These are phyloP conservation scores for Euclidia mi DNA, from an alignment of 2,888 invertebrate species.

Conservation along the genomic window DNA sequence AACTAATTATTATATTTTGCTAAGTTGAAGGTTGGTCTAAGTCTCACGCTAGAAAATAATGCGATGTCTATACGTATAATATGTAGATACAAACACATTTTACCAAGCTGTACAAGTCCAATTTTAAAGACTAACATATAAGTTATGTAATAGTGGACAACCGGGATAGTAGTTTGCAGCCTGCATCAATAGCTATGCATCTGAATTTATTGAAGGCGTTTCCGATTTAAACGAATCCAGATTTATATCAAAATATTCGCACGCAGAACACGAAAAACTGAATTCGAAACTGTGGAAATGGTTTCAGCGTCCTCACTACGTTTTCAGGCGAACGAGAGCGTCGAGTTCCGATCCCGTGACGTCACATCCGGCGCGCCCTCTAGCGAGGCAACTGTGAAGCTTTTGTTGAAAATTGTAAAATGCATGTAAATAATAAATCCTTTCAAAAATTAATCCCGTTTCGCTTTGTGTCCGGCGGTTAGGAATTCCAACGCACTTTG, in stretches of 20 bases:
- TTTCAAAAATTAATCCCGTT: constrained; percentile 36
- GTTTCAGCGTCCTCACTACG: constrained; percentile 36
- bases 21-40: too few species aligned
- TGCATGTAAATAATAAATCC: constrained; percentile 60
- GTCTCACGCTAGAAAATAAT: too few species aligned
- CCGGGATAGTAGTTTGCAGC: too few species aligned
- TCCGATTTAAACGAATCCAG: too few species aligned
- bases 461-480: constrained; percentile 1
- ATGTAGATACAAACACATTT: too few species aligned
- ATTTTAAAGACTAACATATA: too few species aligned
- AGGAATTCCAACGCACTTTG: constrained; percentile 5
- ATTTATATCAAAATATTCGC: constrained; percentile 6
- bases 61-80: too few species aligned
- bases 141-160: too few species aligned
- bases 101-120: too few species aligned
- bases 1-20: too few species aligned
- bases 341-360: constrained; percentile 59
- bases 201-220: too few species aligned
- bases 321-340: constrained; percentile 47
- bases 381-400: constrained; percentile 34
- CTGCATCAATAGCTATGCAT: too few species aligned
- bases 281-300: constrained; percentile 40
- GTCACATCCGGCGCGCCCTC: constrained; percentile 54
- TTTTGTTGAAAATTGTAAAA: constrained; percentile 62
- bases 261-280: constrained; percentile 26